Conservation (phyloP, 1,140 invertebrate genomes). For the Palaemon carinicauda region DNA sequence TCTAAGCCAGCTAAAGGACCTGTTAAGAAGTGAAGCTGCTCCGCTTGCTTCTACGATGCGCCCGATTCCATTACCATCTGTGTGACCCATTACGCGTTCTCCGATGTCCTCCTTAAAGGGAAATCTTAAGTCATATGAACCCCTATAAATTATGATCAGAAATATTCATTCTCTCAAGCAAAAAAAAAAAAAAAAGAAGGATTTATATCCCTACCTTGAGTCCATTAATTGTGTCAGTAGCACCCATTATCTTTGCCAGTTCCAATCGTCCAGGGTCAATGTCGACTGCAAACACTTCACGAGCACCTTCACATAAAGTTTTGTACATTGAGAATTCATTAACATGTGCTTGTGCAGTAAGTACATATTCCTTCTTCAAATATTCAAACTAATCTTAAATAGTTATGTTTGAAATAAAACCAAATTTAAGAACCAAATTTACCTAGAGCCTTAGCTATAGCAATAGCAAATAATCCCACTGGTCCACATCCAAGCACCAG, state of each 20-base stretch:
- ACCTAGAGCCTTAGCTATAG: constrained; percentile 48
- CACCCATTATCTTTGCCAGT: constrained; percentile 45
- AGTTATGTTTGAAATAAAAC: not conserved
- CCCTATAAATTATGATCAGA: not conserved
- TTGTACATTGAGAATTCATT: not conserved
- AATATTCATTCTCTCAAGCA: not conserved
- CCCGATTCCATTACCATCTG: constrained; percentile 26
- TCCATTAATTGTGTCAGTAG: constrained; percentile 27
- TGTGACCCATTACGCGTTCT: constrained; percentile 6
- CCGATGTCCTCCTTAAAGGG: constrained; percentile 21
- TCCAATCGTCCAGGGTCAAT: not conserved
- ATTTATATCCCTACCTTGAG: constrained; percentile 28
- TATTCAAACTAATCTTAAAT: no score
- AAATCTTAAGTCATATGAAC: not conserved
- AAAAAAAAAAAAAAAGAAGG: no score
- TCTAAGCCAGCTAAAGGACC: constrained; percentile 24
- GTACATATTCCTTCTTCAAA: no score
- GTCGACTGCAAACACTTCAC: constrained; percentile 39
- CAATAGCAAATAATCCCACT: constrained; percentile 44
- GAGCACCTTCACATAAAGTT: constrained; percentile 15
- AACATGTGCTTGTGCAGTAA: no score
- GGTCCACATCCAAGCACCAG: constrained; percentile 51
- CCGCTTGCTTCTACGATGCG: constrained; percentile 54
- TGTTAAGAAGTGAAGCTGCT: constrained; percentile 31
- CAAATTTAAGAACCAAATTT: not conserved